Conservation (phyloP, 2,888 invertebrate genomes). For the Phlogophora meticulosa region DNA sequence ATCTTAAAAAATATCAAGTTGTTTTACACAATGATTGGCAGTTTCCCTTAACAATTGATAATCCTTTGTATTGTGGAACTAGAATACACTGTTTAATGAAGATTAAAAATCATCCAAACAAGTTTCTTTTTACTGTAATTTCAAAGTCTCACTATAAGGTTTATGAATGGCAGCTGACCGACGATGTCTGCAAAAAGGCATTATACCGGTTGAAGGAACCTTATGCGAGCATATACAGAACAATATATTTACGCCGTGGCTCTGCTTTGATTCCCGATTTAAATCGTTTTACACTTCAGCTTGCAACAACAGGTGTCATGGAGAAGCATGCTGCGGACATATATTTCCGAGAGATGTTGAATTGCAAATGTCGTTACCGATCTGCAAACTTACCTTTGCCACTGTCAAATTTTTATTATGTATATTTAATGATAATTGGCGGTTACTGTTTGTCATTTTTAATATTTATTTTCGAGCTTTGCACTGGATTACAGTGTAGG, state of each 20-base stretch:
- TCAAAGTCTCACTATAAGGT: slow-evolving; percentile 50
- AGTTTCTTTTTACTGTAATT: slow-evolving; percentile 63
- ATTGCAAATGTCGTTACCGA: slow-evolving; percentile 53
- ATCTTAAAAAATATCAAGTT: slow-evolving; percentile 57
- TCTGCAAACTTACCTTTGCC: slow-evolving; percentile 26
- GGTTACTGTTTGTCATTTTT: slow-evolving; percentile 66
- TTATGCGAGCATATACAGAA: slow-evolving; percentile 54
- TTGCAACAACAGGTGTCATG: slow-evolving; percentile 61
- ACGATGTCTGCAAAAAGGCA: slow-evolving; percentile 52
- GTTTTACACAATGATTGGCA: slow-evolving; percentile 38
- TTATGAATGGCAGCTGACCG: slow-evolving; percentile 59
- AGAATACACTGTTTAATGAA: slow-evolving; percentile 63
- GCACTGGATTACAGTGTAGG: background rate
- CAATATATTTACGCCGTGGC: slow-evolving; percentile 71
- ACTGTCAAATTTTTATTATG: slow-evolving; percentile 56
- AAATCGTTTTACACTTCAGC: slow-evolving; percentile 45
- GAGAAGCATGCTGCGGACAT: slow-evolving; percentile 48
- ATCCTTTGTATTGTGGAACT: slow-evolving; percentile 50
- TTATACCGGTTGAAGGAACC: slow-evolving; percentile 62
- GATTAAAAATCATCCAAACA: slow-evolving; percentile 50
- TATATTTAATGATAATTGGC: slow-evolving; percentile 62
- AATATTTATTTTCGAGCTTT: slow-evolving; percentile 59
- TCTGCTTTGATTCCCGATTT: slow-evolving; percentile 60
- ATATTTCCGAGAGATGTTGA: slow-evolving; percentile 54
- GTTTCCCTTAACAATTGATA: background rate